Conservation (phyloP, 2,113 vertebrate species). For the Empidonax alnorum region DNA sequence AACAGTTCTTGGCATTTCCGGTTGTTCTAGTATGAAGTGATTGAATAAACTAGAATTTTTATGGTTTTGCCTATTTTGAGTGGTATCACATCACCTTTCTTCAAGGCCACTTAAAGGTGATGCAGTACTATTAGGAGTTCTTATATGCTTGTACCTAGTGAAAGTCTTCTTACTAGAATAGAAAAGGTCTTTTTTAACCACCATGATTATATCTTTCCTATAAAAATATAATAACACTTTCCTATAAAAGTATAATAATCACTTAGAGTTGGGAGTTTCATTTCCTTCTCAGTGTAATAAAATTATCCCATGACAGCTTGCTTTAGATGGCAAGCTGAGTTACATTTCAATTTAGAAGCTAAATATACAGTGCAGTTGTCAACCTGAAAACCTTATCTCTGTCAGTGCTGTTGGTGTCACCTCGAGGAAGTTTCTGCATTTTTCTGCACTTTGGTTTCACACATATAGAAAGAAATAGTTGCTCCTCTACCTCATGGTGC, state of each 20-base stretch:
- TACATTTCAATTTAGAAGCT: background rate
- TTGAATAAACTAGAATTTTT: background rate
- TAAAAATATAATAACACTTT: background rate
- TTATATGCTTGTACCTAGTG: background rate
- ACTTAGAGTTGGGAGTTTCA: background rate
- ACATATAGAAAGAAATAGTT: background rate
- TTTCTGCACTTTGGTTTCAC: background rate
- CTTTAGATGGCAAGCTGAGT: background rate
- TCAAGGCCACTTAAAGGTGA: background rate
- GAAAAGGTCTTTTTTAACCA: background rate
- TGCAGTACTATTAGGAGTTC: rapidly evolving
- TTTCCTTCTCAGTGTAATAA: background rate
- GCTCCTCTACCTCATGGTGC: background rate
- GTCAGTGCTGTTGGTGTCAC: background rate
- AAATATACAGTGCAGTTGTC: background rate
- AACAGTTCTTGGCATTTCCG: background rate
- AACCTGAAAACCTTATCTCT: background rate
- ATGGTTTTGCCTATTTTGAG: background rate
- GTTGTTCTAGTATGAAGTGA: background rate
- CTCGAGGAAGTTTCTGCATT: background rate
- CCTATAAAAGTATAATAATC: background rate
- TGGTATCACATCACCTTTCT: background rate
- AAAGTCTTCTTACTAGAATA: background rate
- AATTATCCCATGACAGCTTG: background rate
- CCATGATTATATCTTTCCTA: background rate